A percentile compares a stretch with the other conserved stretches of the same genome.
These are phyloP conservation scores for Motacilla tschutschensis DNA, from an alignment of 2,113 vertebrate genomes.

Conservation along the genomic window DNA sequence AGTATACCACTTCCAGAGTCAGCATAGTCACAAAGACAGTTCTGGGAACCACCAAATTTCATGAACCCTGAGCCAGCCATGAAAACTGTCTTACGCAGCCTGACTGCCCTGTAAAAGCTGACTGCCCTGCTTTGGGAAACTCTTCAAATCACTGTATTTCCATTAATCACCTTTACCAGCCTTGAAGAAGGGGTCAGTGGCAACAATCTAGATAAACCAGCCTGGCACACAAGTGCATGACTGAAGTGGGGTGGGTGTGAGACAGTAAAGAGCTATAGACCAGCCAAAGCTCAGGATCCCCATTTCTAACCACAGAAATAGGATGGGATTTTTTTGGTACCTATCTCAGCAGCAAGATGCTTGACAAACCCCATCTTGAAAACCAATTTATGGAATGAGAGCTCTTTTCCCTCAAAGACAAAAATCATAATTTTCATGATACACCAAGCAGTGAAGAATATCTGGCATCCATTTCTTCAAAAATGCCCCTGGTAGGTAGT, in stretches of 20 bases:
- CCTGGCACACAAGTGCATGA: neutral
- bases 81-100: neutral
- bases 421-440: neutral
- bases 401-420: neutral
- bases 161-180: neutral
- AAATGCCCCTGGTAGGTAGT: neutral
- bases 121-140: accelerated
- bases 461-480: neutral
- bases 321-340: neutral
- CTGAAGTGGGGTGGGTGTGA: accelerated
- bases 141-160: neutral
- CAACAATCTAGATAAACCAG: neutral
- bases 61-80: neutral
- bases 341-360: neutral
- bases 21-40: neutral
- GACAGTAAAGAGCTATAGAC: neutral
- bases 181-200: accelerated
- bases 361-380: neutral
- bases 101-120: neutral
- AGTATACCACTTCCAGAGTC: neutral
- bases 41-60: neutral
- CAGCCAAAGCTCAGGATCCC: neutral
- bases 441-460: neutral
- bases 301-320: neutral
- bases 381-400: accelerated